These are phyloP conservation scores for Odontophorus gujanensis DNA, from an alignment of 2,113 vertebrate species.

Conservation along the genomic window DNA sequence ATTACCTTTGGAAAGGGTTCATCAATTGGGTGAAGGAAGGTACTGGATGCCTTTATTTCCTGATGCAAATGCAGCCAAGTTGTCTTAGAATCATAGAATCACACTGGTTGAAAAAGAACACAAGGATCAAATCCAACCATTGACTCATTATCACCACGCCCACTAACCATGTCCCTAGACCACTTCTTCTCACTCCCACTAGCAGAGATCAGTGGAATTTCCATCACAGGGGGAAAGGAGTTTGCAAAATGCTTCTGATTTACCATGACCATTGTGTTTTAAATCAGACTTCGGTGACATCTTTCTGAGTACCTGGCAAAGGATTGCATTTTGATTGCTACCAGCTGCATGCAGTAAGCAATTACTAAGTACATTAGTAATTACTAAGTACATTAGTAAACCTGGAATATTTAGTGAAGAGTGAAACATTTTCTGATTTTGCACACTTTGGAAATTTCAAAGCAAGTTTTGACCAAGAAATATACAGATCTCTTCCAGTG, in stretches of 20 bases:
- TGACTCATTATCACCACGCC: no score
- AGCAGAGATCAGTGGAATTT: neutral
- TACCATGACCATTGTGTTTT: no score
- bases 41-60: neutral
- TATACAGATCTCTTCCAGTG: neutral
- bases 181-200: neutral
- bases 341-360: neutral
- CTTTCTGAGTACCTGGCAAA: neutral
- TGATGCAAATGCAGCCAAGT: neutral
- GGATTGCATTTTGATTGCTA: neutral
- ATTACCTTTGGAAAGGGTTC: neutral
- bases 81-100: neutral
- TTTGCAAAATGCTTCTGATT: neutral
- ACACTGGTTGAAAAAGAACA: no score
- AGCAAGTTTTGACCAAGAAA: neutral
- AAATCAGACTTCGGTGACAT: neutral
- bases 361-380: no score
- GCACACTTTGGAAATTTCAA: neutral
- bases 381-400: neutral
- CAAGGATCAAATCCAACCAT: no score
- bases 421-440: neutral
- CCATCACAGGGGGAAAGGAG: neutral
- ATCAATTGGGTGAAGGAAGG: neutral
- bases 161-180: no score
- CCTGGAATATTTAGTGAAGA: neutral